Evolutionary conservation across 2,797 vertebrate species (phyloP).

Genomic region (Todus mexicanus): DNA sequence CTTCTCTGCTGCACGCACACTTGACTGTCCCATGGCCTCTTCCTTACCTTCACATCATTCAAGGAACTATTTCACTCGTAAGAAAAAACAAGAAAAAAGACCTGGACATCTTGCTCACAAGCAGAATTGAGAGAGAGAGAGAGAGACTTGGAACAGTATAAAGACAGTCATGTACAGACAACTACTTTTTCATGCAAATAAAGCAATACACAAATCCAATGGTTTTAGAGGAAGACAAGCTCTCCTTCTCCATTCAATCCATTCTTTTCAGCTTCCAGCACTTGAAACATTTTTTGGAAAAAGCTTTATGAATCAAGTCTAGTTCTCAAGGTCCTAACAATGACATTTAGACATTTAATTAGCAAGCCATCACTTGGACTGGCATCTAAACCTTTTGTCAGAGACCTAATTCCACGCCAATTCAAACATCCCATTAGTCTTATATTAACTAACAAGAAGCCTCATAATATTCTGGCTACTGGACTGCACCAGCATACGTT

Average conservation of each 20-base stretch:
- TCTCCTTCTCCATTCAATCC: slow-evolving; percentile 49
- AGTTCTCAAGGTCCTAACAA: slow-evolving; percentile 74
- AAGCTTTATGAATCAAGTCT: slow-evolving; percentile 59
- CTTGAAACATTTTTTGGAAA: slow-evolving; percentile 69
- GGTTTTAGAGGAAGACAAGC: slow-evolving; percentile 53
- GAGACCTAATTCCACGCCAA: slow-evolving; percentile 49
- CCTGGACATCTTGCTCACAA: slow-evolving; percentile 5
- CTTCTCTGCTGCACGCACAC: not conserved
- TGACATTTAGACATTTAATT: slow-evolving; percentile 72
- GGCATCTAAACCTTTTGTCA: slow-evolving; percentile 59
- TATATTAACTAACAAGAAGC: slow-evolving; percentile 43
- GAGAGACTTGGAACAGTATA: slow-evolving; percentile 11
- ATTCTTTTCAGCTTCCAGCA: slow-evolving; percentile 68
- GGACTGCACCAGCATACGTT: not conserved
- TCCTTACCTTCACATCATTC: not conserved
- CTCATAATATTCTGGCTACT: slow-evolving; percentile 16
- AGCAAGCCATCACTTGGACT: slow-evolving; percentile 63
- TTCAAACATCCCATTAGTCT: slow-evolving; percentile 40
- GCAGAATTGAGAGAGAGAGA: not conserved
- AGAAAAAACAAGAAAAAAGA: not conserved
- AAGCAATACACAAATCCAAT: slow-evolving; percentile 63
- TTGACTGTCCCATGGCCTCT: not conserved
- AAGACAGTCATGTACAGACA: slow-evolving; percentile 43
- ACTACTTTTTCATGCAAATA: slow-evolving; percentile 76
- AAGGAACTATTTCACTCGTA: not conserved